Evolutionary conservation across 2,113 vertebrate species (phyloP), one percentile per base, ranked within the genome.

Genomic region (Periophthalmus modestus): DNA sequence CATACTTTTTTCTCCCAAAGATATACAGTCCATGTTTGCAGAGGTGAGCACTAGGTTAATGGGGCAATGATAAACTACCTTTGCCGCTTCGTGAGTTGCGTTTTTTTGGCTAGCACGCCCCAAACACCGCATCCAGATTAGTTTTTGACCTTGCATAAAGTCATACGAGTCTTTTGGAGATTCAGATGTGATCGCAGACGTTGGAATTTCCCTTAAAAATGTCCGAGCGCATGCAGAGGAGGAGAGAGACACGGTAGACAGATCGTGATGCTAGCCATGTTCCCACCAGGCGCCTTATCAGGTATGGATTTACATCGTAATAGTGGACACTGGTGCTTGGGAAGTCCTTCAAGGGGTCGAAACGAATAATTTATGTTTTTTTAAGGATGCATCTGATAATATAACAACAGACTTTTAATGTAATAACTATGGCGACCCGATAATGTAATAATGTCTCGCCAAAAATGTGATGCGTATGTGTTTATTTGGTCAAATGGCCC

Each of bases 1-100:
- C 57, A 15, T 28, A 7, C 12, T n/a, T 57, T n/a, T 57, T 23
- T 59, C 57, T 12, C 81, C 36, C 1, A 48, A 36, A 82, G 69
- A 85, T 75, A 79, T 79, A 80, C 73, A 68, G 23, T 63, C 71
- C 70, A 68, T 63, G 84, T 83, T 84, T 75, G 75, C 71, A 78
- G 71, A 90, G 87, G 87, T 86, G 85, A 87, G 71, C 19, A 59
- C 24, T 75, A 86, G 89, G 85, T 90, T 84, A 86, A 89, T 88
- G 80, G 77, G 79, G 68, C 58, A 59, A 80, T 86, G 87, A 90
- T 85, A 62, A 89, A 90, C 77, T 88, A 68, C 84, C 19, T 19
- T 69, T 68, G 78, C 66, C 73, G 69, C 72, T 77, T 78, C 72
- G 69, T 77, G 71, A 83, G 73, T 58, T 69, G 55, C 54, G 62